Percentiles rank a stretch among this genome's conserved stretches.
Evolutionary conservation across 64 coral and sea anemone genomes (phyloP).

Genomic region (Actinia equina): DNA sequence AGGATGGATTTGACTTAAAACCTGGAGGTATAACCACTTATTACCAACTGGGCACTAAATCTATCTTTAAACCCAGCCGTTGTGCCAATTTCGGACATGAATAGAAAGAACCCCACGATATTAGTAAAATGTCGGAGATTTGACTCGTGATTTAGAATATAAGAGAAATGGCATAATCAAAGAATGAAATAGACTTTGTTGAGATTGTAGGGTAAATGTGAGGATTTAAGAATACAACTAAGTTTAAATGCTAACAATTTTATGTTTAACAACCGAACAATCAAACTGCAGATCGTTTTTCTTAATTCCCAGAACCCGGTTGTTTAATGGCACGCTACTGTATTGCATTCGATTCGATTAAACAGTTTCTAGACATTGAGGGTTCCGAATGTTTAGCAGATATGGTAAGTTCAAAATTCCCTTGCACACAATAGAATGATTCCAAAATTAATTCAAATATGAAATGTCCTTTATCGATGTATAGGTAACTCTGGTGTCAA

Average conservation of each 20-base stretch:
- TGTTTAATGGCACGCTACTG: slow-evolving; percentile 95
- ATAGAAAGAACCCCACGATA: no score
- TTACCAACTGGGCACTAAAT: background rate
- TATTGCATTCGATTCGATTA: slow-evolving; percentile 92
- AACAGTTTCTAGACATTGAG: slow-evolving; percentile 72
- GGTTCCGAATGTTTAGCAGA: slow-evolving; percentile 73
- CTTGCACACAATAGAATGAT: no score
- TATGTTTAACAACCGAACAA: no score
- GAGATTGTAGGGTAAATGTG: no score
- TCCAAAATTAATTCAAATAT: background rate
- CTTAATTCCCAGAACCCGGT: slow-evolving; percentile 57
- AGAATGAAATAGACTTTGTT: no score
- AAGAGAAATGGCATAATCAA: no score
- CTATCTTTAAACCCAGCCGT: no score
- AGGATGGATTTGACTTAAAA: slow-evolving; percentile 93
- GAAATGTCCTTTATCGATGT: background rate
- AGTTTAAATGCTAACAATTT: no score
- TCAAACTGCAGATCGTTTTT: background rate
- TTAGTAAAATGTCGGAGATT: no score
- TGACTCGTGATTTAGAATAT: no score
- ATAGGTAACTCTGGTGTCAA: slow-evolving; percentile 79
- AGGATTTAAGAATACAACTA: no score
- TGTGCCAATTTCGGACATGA: no score
- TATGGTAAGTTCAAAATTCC: slow-evolving; percentile 49
- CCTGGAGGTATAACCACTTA: slow-evolving; percentile 31